A percentile compares a stretch with the other conserved stretches of the same genome.
Evolutionary conservation across 2,113 vertebrate species (phyloP).

Genomic region (Chaetodon auriga): DNA sequence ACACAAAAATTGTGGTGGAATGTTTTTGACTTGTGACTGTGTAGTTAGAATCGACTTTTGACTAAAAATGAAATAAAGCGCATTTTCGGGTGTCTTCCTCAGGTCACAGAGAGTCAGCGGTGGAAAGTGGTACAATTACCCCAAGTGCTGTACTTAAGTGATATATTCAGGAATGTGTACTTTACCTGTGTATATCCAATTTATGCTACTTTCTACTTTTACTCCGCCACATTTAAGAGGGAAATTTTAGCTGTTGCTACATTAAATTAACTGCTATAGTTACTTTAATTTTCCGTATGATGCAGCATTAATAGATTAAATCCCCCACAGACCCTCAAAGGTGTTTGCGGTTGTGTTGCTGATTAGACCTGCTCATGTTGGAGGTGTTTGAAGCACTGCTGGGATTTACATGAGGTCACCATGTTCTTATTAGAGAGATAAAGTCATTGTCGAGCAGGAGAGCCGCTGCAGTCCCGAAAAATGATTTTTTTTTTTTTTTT

Average conservation of each 20-base stretch:
- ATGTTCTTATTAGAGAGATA: neutral
- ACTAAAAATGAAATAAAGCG: neutral
- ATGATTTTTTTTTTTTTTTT: neutral
- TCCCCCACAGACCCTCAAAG: neutral
- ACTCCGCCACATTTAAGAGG: neutral
- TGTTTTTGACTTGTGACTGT: conserved; percentile 6
- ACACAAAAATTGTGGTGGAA: neutral
- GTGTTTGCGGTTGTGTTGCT: neutral
- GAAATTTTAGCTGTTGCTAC: neutral
- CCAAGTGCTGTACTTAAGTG: neutral
- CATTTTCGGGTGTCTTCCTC: neutral
- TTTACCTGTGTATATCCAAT: neutral
- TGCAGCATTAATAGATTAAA: neutral
- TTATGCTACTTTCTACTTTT: neutral
- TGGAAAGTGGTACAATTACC: neutral
- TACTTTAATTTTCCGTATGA: neutral
- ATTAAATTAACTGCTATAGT: neutral
- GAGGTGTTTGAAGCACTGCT: neutral
- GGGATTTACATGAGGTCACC: neutral
- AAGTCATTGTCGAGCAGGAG: neutral
- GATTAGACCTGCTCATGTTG: neutral
- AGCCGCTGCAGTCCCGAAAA: neutral
- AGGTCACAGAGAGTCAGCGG: too few relatives aligned
- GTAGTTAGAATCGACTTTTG: neutral
- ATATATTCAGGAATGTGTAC: neutral